A percentile compares a stretch with the other conserved stretches of the same genome.
phyloP scores from a whole-genome alignment of 1,140 invertebrate species.

The Scaptodrosophila lebanonensis region DNA sequence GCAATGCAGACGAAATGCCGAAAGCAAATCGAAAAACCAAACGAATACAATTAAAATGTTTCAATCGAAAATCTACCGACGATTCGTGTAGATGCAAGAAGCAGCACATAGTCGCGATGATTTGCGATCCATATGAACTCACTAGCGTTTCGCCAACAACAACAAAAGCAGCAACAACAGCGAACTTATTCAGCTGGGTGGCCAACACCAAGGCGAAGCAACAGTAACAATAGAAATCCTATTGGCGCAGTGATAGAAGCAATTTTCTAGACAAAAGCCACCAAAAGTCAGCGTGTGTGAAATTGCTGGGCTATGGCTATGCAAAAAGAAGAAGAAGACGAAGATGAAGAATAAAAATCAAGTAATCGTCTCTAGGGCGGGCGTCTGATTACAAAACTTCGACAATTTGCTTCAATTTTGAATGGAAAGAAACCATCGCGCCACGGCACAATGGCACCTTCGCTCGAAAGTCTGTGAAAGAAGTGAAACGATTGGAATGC shows the following conservation, averaged over 20 bases:
- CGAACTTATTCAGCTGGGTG: neutral
- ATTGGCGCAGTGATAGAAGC: neutral
- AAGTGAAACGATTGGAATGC: too few relatives aligned
- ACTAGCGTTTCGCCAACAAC: neutral
- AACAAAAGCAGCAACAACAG: too few relatives aligned
- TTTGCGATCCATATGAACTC: neutral
- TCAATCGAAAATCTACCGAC: constrained; percentile 4
- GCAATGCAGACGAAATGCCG: constrained; percentile 6
- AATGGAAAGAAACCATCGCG: constrained; percentile 18
- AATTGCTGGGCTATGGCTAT: constrained; percentile 9
- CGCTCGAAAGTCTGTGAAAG: too few relatives aligned
- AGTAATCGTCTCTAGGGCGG: too few relatives aligned
- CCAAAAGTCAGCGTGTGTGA: constrained; percentile 43
- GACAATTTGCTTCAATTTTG: constrained; percentile 57
- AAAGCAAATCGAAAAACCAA: neutral
- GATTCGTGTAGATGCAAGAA: too few relatives aligned
- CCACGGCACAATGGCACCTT: too few relatives aligned
- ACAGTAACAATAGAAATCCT: constrained; percentile 2
- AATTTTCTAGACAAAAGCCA: neutral
- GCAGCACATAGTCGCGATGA: neutral
- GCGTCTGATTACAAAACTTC: constrained; percentile 56
- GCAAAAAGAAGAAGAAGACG: constrained; percentile 8
- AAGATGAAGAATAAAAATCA: constrained; percentile 3
- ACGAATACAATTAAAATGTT: constrained; percentile 20
- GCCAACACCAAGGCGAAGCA: constrained; percentile 1